Evolutionary conservation across 2,797 vertebrate species (phyloP), one percentile per base, ranked within the genome.

Genomic region (Apogon talboti): DNA sequence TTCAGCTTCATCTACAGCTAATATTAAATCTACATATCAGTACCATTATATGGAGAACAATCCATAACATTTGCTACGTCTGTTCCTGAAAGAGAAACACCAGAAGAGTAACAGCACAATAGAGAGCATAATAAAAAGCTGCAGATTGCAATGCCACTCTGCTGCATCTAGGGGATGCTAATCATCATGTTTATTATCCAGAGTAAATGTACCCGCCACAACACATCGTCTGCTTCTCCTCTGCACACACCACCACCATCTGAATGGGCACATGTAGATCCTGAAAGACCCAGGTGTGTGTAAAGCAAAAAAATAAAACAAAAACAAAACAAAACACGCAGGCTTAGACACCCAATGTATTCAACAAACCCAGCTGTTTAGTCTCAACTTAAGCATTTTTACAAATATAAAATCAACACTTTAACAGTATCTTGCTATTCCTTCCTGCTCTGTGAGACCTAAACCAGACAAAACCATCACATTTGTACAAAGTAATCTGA

Each of bases 131-230:
- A 33, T 55, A 43, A 66, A 58, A 73, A 60, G 15, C 48, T 72
- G 66, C 30, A 63, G 56, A 42, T 57, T 91, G 92, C 85, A 93
- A 82, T 93, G 84, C 59, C 79, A 51, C 44, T 3, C 15, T 76
- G 59, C 54, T 50, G 77, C 81, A 48, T 93, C 90, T 88, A 93
- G 92, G 91, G 92, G 92, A 87, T 91, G 90, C 92, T 92, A 85
- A 87, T 85, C 81, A 76, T 78, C 89, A 83, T 75, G 71, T 82
- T 90, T 76, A 86, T 86, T 71, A 76, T 51, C 67, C 75, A 69
- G 73, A 78, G 67, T 40, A 70, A 79, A 74, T 66, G 58, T 57
- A 72, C 74, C 71, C 66, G 62, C 57, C 16, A 37, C 59, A 57
- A 46, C 45, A 66, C 47, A 48, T 47, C 70, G 75, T 74, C 74